Evolutionary conservation across 2,113 vertebrate species (phyloP).

Genomic region (Pimephales promelas): DNA sequence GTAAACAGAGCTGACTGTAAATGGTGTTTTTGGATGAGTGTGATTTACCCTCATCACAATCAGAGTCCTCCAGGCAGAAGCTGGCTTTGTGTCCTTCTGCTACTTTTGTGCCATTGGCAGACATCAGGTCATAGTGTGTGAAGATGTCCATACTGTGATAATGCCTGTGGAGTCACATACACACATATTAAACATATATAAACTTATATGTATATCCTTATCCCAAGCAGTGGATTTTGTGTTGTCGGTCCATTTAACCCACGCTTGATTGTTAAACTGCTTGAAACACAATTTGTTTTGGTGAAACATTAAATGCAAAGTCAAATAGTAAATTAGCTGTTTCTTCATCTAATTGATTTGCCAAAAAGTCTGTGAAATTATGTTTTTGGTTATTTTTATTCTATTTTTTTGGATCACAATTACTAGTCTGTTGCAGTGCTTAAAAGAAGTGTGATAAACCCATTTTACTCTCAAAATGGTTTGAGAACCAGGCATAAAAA

Average conservation of each 20-base stretch:
- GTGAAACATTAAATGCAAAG: too few relatives aligned
- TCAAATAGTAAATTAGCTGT: neutral
- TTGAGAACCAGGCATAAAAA: neutral
- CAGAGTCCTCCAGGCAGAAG: slow-evolving; percentile 95
- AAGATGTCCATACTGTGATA: slow-evolving; percentile 99
- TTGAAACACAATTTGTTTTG: too few relatives aligned
- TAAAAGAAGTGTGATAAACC: neutral
- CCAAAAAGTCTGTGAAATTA: neutral
- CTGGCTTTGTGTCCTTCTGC: slow-evolving; percentile 98
- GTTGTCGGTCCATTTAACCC: too few relatives aligned
- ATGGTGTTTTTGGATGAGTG: neutral
- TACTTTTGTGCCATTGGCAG: slow-evolving; percentile 89
- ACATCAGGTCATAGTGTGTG: slow-evolving; percentile 95
- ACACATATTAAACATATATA: neutral
- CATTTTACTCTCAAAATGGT: neutral
- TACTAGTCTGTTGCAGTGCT: neutral
- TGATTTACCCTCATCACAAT: slow-evolving; percentile 88
- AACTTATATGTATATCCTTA: too few relatives aligned
- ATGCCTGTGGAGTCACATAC: slow-evolving; percentile 76
- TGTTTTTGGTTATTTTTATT: neutral
- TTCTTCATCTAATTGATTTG: neutral
- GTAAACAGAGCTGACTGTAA: neutral
- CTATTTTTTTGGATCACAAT: neutral
- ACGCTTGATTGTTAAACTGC: too few relatives aligned
- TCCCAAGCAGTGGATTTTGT: neutral